A percentile compares a stretch with the other conserved stretches of the same genome.
Evolutionary conservation across 2,888 invertebrate species (phyloP).

Genomic region (Apantesis nais): DNA sequence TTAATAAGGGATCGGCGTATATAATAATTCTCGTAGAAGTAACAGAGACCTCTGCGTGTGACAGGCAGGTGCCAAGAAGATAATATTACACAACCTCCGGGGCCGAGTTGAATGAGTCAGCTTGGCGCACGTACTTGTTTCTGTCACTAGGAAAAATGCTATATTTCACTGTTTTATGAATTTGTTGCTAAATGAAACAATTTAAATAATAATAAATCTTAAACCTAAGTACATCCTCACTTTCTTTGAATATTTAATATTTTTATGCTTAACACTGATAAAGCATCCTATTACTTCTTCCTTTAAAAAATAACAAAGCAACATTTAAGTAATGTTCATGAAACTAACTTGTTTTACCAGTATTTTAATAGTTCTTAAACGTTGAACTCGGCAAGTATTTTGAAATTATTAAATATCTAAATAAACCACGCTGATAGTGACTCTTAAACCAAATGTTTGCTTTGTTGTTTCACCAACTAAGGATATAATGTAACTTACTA

Average conservation of each 20-base stretch:
- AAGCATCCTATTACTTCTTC: background rate
- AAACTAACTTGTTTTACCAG: background rate
- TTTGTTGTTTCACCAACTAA: constrained; percentile 38
- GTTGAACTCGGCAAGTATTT: constrained; percentile 12
- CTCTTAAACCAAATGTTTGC: constrained; percentile 32
- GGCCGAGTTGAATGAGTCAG: constrained; percentile 37
- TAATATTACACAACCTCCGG: constrained; percentile 44
- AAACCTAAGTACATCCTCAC: background rate
- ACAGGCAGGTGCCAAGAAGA: constrained; percentile 51
- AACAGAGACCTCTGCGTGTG: constrained; percentile 38
- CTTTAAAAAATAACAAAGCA: too few relatives aligned
- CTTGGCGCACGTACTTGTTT: constrained; percentile 32
- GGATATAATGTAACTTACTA: constrained; percentile 36
- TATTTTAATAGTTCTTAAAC: constrained; percentile 22
- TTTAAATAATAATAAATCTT: background rate
- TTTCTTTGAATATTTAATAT: background rate
- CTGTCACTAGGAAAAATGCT: constrained; percentile 35
- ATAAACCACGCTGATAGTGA: constrained; percentile 28
- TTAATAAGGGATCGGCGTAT: constrained; percentile 46
- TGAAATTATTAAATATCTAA: constrained; percentile 24
- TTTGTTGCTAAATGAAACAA: background rate
- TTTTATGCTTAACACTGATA: background rate
- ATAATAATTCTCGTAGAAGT: constrained; percentile 35
- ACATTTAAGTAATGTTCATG: background rate
- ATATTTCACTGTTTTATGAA: constrained; percentile 27